Conservation (phyloP, 2,888 invertebrate species). For the Nomada ferruginata region DNA sequence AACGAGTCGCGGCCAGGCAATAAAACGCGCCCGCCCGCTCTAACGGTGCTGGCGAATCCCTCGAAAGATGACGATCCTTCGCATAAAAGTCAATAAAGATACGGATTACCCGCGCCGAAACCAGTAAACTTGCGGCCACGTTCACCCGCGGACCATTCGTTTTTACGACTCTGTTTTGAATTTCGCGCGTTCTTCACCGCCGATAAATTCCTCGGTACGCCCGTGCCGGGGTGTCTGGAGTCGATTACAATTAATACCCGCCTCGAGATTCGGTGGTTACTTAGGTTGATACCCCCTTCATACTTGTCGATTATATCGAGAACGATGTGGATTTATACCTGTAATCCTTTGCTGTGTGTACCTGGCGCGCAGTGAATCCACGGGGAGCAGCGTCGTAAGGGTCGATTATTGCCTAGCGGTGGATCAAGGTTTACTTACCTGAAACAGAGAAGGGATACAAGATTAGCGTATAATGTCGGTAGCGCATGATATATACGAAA, state of each 20-base stretch:
- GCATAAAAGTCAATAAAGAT: slow-evolving; percentile 78
- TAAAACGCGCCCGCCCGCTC: slow-evolving; percentile 45
- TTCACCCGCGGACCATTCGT: slow-evolving; percentile 61
- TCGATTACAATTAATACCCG: slow-evolving; percentile 40
- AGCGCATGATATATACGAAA: not conserved
- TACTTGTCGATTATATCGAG: slow-evolving; percentile 10
- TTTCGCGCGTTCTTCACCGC: slow-evolving; percentile 60
- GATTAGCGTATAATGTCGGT: slow-evolving; percentile 31
- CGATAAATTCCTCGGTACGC: slow-evolving; percentile 34
- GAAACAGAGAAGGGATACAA: slow-evolving; percentile 50
- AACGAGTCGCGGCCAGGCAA: slow-evolving; percentile 38
- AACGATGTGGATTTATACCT: slow-evolving; percentile 3
- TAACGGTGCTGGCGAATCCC: slow-evolving; percentile 46
- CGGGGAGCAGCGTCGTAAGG: not conserved
- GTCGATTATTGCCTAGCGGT: slow-evolving; percentile 9
- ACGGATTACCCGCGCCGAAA: slow-evolving; percentile 74
- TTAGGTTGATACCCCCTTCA: not conserved
- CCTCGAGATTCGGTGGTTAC: slow-evolving; percentile 6
- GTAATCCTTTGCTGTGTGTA: not conserved
- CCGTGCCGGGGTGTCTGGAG: slow-evolving; percentile 6
- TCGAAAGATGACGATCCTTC: slow-evolving; percentile 66
- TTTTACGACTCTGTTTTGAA: slow-evolving; percentile 75
- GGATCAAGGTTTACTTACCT: slow-evolving; percentile 59
- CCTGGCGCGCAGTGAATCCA: not conserved
- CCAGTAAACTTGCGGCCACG: slow-evolving; percentile 65